Evolutionary conservation across 2,113 vertebrate species (phyloP).

Genomic region (Tupaia tana): DNA sequence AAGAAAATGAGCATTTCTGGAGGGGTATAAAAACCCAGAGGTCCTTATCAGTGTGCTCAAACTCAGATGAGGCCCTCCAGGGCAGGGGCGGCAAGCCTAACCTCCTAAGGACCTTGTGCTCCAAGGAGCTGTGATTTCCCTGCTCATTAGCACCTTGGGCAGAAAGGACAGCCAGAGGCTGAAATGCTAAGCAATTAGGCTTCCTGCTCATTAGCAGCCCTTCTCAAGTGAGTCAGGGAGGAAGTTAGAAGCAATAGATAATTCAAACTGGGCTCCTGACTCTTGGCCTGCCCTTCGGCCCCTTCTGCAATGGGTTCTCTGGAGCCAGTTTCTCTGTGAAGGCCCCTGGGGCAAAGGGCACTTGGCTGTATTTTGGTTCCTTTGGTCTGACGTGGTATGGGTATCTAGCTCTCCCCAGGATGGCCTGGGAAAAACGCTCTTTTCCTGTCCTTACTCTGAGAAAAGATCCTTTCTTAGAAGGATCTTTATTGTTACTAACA

Average conservation of each 20-base stretch:
- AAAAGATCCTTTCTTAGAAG: not conserved
- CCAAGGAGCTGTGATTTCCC: not conserved
- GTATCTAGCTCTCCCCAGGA: not conserved
- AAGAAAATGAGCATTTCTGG: not conserved
- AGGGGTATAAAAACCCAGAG: not conserved
- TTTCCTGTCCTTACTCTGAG: not conserved
- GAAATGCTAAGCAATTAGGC: slow-evolving; percentile 7
- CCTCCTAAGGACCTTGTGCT: not conserved
- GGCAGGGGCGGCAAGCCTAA: not conserved
- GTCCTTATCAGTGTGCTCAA: not conserved
- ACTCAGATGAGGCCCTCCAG: not conserved
- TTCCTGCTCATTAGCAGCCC: not conserved
- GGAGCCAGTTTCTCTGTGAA: not conserved
- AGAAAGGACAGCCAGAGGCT: not conserved
- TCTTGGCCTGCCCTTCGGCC: not conserved
- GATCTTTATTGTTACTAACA: not conserved
- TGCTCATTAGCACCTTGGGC: slow-evolving; percentile 14
- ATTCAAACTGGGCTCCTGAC: not conserved
- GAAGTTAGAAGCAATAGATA: not conserved
- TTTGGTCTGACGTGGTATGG: slow-evolving; percentile 26
- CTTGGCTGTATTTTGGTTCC: slow-evolving; percentile 1
- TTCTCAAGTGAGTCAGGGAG: slow-evolving; percentile 7
- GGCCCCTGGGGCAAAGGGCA: not conserved
- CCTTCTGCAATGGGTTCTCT: not conserved
- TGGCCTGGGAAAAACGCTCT: slow-evolving; percentile 39